These are phyloP conservation scores for Lepidurus couesii DNA, from an alignment of 1,140 invertebrate species.

Conservation along the genomic window DNA sequence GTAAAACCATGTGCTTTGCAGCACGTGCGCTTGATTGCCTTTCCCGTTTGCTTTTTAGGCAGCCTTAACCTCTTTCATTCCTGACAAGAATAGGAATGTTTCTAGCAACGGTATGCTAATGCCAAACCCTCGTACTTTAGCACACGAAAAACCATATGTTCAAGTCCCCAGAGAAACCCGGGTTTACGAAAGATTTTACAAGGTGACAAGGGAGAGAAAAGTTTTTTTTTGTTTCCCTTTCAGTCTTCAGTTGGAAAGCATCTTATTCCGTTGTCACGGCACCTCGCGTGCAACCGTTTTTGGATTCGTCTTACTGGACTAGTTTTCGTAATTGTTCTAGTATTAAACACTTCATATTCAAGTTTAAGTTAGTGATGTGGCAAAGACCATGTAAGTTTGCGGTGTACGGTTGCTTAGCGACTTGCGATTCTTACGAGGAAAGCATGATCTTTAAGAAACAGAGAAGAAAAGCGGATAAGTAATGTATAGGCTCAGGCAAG, in stretches of 20 bases:
- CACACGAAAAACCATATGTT: constrained; percentile 1
- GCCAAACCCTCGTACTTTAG: constrained; percentile 4
- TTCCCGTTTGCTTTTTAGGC: background rate
- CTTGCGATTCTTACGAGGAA: background rate
- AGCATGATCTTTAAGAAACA: background rate
- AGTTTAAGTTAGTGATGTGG: background rate
- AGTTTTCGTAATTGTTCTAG: background rate
- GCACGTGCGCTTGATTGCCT: background rate
- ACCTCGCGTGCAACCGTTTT: background rate
- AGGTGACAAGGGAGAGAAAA: background rate
- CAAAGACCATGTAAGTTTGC: background rate
- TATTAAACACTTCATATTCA: background rate
- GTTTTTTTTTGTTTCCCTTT: background rate
- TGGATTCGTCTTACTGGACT: background rate
- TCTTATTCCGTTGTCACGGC: background rate
- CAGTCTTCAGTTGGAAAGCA: background rate
- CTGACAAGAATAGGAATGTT: constrained; percentile 7
- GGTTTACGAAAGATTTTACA: background rate
- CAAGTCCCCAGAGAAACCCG: background rate
- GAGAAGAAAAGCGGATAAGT: too few relatives aligned
- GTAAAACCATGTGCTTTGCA: background rate
- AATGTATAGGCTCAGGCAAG: too few relatives aligned
- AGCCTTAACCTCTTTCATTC: constrained; percentile 11
- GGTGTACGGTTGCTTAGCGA: background rate
- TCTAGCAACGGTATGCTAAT: background rate